Percentiles rank a stretch among this genome's conserved stretches.
phyloP scores from a whole-genome alignment of 1,140 invertebrate genomes.

The Bilobella aurantiaca region DNA sequence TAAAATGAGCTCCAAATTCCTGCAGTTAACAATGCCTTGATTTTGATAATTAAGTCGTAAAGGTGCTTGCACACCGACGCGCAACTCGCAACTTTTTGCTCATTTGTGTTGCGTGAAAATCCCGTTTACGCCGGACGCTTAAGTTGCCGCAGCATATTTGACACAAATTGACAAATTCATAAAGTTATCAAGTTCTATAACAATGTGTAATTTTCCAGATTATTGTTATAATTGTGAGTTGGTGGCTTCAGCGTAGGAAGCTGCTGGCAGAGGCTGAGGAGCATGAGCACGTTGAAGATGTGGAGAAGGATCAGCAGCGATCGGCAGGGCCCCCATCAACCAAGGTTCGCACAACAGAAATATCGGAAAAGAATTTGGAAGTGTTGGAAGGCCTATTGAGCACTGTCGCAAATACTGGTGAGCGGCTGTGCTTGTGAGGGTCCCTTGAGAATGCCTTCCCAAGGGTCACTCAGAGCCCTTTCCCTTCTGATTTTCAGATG shows the following conservation, averaged over 20 bases:
- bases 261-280: not conserved
- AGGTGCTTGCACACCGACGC: too few species aligned
- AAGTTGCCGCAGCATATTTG: too few species aligned
- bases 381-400: not conserved
- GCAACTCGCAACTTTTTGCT: too few species aligned
- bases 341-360: not conserved
- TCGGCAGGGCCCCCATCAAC: not conserved
- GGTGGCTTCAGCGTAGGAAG: slow-evolving; percentile 2
- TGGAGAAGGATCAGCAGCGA: not conserved
- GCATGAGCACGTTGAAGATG: not conserved
- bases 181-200: not conserved
- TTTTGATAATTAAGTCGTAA: too few species aligned
- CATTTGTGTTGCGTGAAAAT: too few species aligned
- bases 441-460: too few species aligned
- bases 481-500: not conserved
- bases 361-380: not conserved
- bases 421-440: not conserved
- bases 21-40: too few species aligned
- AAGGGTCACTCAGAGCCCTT: not conserved
- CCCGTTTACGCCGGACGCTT: too few species aligned
- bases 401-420: not conserved
- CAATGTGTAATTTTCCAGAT: slow-evolving; percentile 6
- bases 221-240: slow-evolving; percentile 2
- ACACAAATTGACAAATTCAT: too few species aligned
- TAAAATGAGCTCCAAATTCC: too few species aligned